phyloP scores from a whole-genome alignment of 1,140 invertebrate species.

The Anagrus nilaparvatae region DNA sequence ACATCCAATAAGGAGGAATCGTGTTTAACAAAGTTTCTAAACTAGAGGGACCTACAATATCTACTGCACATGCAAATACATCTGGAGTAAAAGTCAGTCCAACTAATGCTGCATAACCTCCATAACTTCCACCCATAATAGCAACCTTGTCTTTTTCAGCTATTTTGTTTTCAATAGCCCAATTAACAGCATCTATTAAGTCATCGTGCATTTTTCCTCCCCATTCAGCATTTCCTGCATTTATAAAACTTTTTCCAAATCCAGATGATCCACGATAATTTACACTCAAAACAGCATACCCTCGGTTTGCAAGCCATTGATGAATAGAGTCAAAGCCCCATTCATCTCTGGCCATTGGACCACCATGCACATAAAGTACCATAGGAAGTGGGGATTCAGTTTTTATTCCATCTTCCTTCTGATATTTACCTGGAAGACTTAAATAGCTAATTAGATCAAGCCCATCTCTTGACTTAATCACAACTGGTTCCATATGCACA shows the following conservation, averaged over 20 bases:
- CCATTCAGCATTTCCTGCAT: neutral
- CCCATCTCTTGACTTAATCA: neutral
- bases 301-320: neutral
- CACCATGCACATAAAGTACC: neutral
- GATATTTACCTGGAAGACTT: neutral
- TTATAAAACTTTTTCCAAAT: neutral
- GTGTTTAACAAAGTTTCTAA: neutral
- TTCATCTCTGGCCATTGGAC: neutral
- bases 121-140: neutral
- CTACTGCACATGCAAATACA: neutral
- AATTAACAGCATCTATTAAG: too few species aligned
- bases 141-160: neutral
- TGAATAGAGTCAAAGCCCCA: neutral
- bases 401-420: too few species aligned
- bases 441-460: neutral
- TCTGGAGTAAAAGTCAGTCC: too few species aligned
- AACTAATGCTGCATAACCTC: neutral
- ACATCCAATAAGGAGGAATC: neutral
- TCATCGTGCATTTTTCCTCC: neutral
- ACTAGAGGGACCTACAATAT: neutral
- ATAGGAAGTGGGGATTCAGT: too few species aligned
- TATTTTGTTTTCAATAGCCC: neutral
- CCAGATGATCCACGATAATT: neutral
- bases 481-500: neutral
- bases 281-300: slow-evolving; percentile 1